These are phyloP conservation scores for Odontocerum albicorne DNA, from an alignment of 2,888 invertebrate species.

Conservation along the genomic window DNA sequence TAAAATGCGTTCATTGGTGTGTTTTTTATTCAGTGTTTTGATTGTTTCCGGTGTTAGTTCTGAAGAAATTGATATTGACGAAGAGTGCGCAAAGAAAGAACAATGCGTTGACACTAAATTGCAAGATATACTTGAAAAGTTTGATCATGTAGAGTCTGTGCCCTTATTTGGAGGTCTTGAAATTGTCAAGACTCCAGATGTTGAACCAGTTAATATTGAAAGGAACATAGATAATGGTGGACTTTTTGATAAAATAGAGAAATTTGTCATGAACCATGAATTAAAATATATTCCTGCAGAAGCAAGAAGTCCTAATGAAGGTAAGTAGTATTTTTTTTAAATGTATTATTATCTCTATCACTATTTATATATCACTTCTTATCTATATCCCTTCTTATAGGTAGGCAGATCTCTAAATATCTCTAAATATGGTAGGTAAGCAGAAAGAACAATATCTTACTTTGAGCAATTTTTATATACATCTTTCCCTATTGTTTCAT, in stretches of 20 bases:
- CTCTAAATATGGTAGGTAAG: too few species aligned
- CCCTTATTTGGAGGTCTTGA: conserved; percentile 47
- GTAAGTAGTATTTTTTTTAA: conserved; percentile 12
- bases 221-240: conserved; percentile 45
- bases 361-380: not conserved
- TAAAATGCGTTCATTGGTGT: conserved; percentile 7
- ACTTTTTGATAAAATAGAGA: conserved; percentile 51
- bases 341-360: not conserved
- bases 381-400: too few species aligned
- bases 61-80: conserved; percentile 35
- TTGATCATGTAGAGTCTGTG: conserved; percentile 48
- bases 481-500: too few species aligned
- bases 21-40: not conserved
- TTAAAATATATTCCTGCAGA: conserved; percentile 36
- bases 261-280: conserved; percentile 52
- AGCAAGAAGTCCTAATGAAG: conserved; percentile 18
- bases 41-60: not conserved
- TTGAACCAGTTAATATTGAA: conserved; percentile 4
- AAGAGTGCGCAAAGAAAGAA: conserved; percentile 41
- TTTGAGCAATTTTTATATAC: too few species aligned
- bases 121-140: conserved; percentile 48
- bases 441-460: too few species aligned
- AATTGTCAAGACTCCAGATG: conserved; percentile 39
- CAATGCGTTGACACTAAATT: conserved; percentile 48
- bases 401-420: too few species aligned